phyloP scores from a whole-genome alignment of 2,113 vertebrate genomes.

The Larimichthys polyactis region DNA sequence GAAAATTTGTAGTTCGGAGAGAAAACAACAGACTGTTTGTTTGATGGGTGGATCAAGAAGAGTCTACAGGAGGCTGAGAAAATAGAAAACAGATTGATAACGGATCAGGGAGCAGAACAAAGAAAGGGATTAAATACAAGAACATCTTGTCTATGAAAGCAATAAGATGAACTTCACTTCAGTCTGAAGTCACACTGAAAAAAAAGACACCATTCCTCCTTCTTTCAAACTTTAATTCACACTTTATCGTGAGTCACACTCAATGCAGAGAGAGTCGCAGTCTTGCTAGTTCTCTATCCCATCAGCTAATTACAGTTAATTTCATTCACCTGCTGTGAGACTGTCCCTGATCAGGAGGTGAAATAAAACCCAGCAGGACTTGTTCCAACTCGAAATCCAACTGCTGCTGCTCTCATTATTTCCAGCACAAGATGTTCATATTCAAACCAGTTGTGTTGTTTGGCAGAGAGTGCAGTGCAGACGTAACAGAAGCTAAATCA shows the following conservation, averaged over 20 bases:
- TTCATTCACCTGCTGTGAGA: background rate
- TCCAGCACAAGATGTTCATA: conserved; percentile 1
- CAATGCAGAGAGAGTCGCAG: background rate
- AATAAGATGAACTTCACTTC: background rate
- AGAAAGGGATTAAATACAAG: background rate
- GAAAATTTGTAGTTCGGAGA: background rate
- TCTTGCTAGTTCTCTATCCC: background rate
- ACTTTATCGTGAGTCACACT: background rate
- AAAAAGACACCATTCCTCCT: background rate
- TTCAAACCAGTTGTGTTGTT: background rate
- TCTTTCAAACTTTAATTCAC: background rate
- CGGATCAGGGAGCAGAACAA: background rate
- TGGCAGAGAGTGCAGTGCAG: background rate
- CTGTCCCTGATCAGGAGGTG: background rate
- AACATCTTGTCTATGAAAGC: background rate
- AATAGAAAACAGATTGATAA: background rate
- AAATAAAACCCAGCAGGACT: conserved; percentile 2
- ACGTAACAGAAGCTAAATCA: conserved; percentile 4
- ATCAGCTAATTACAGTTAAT: conserved; percentile 12
- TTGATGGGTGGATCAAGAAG: background rate
- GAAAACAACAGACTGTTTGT: background rate
- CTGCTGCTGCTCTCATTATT: background rate
- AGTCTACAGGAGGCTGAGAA: background rate
- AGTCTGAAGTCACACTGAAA: background rate
- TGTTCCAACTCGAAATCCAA: background rate